Conservation (phyloP, 2,888 invertebrate species). For the Acronicta aceris region DNA sequence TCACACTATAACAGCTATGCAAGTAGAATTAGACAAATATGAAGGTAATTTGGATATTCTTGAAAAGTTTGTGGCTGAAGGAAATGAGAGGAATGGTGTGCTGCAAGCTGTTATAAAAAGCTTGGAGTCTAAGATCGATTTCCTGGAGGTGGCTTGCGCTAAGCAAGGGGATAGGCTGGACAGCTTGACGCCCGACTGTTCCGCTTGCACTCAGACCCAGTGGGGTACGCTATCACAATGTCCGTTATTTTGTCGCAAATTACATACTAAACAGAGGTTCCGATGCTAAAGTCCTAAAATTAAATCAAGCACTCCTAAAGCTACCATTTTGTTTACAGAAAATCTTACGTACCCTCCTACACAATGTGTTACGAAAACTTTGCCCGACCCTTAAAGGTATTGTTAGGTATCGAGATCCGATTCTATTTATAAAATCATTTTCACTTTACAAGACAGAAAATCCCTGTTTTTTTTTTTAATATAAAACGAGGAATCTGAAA, state of each 20-base stretch:
- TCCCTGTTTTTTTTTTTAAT: too few relatives aligned
- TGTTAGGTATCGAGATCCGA: too few relatives aligned
- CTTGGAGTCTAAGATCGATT: constrained; percentile 67
- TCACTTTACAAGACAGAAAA: too few relatives aligned
- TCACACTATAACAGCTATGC: constrained; percentile 63
- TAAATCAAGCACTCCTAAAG: too few relatives aligned
- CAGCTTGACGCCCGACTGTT: constrained; percentile 60
- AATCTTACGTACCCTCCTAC: too few relatives aligned
- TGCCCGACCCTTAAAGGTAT: too few relatives aligned
- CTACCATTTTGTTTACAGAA: too few relatives aligned
- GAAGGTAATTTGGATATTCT: constrained; percentile 72
- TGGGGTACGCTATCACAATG: constrained; percentile 57
- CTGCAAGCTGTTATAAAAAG: constrained; percentile 65
- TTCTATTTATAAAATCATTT: too few relatives aligned
- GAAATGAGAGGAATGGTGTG: constrained; percentile 66
- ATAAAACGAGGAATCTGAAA: too few relatives aligned
- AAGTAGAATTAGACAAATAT: constrained; percentile 68
- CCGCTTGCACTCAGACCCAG: constrained; percentile 67
- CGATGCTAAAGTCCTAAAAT: background rate
- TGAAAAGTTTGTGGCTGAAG: constrained; percentile 68
- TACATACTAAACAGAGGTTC: constrained; percentile 7
- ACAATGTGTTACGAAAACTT: too few relatives aligned
- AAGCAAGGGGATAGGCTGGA: constrained; percentile 66
- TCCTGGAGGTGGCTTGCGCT: constrained; percentile 67
- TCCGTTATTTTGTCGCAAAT: constrained; percentile 21